Evolutionary conservation across 2,797 vertebrate genomes (phyloP).

Genomic region (Molossus molossus): DNA sequence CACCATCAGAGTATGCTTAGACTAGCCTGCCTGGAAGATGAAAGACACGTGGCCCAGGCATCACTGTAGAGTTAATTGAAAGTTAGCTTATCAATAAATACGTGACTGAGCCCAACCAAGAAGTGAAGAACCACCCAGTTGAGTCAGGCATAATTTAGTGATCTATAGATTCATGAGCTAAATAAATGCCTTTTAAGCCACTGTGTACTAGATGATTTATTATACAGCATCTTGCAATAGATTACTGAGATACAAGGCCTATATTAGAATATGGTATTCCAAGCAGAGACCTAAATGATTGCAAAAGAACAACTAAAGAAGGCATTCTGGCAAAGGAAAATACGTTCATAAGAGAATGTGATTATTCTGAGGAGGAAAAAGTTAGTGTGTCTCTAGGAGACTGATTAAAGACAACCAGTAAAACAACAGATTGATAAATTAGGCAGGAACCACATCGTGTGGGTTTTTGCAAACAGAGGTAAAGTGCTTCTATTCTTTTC

Average conservation of each 20-base stretch:
- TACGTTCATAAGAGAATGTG: not conserved
- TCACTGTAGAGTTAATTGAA: not conserved
- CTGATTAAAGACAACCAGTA: not conserved
- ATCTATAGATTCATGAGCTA: not conserved
- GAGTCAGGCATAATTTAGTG: not conserved
- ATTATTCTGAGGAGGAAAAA: not conserved
- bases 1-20: not conserved
- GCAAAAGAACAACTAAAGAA: not conserved
- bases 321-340: not conserved
- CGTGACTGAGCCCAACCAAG: not conserved
- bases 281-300: not conserved
- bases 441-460: not conserved
- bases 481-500: not conserved
- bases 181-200: conserved; percentile 23
- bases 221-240: not conserved
- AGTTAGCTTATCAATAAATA: not conserved
- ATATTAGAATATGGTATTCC: not conserved
- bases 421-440: not conserved
- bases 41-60: not conserved
- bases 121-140: not conserved
- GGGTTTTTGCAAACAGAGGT: not conserved
- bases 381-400: not conserved
- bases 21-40: not conserved
- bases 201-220: not conserved
- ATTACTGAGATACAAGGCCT: not conserved